Evolutionary conservation across 2,797 vertebrate species (phyloP).

Genomic region (Acrossocheilus wenchowensis): DNA sequence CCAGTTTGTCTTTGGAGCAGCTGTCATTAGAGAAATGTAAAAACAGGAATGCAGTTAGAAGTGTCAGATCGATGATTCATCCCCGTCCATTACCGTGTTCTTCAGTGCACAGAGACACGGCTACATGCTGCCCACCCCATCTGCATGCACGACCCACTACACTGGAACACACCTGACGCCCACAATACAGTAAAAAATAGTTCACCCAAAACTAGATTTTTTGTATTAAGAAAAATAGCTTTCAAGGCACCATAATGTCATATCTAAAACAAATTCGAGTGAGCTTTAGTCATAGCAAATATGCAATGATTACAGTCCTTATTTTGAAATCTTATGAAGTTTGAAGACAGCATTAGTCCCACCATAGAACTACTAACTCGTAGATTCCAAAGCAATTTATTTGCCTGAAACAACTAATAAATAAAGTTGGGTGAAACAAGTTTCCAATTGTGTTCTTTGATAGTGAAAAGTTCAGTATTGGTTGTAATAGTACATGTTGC

Average conservation of each 20-base stretch:
- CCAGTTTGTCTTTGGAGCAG: slow-evolving; percentile 86
- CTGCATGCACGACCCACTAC: slow-evolving; percentile 73
- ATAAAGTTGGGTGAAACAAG: background rate
- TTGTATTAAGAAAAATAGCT: background rate
- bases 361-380: background rate
- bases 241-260: background rate
- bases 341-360: background rate
- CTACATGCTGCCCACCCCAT: slow-evolving; percentile 81
- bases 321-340: background rate
- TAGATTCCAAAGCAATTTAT: no score
- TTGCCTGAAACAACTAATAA: no score
- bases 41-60: slow-evolving; percentile 92
- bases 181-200: background rate
- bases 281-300: background rate
- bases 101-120: slow-evolving; percentile 84
- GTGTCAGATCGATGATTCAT: slow-evolving; percentile 88
- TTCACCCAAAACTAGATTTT: background rate
- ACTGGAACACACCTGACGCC: slow-evolving; percentile 36
- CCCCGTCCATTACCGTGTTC: slow-evolving; percentile 87
- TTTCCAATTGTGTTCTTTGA: background rate
- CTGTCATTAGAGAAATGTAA: slow-evolving; percentile 89
- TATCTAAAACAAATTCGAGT: background rate
- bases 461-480: background rate
- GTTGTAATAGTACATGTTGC: background rate
- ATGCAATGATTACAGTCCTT: background rate